A percentile compares a stretch with the other conserved stretches of the same genome.
phyloP scores from a whole-genome alignment of 1,140 invertebrate genomes.

The Papilio helenus region DNA sequence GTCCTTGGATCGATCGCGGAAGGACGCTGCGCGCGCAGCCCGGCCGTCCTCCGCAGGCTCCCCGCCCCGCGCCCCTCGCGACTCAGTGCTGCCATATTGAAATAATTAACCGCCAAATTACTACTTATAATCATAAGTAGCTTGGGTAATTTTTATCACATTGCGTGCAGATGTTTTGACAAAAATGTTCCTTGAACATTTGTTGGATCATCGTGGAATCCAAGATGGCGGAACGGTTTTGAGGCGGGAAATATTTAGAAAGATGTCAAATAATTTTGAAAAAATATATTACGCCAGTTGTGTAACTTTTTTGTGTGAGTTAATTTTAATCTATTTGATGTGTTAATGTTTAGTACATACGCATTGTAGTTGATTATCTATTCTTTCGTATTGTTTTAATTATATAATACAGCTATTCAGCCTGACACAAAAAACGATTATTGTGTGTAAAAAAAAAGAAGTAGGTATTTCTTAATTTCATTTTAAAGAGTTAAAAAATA shows the following conservation, averaged over 20 bases:
- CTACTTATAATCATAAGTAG: slow-evolving; percentile 11
- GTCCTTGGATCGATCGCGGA: slow-evolving; percentile 71
- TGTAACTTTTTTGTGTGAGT: neutral
- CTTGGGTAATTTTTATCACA: neutral
- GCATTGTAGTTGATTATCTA: neutral
- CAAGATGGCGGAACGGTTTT: slow-evolving; percentile 3
- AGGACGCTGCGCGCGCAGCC: slow-evolving; percentile 70
- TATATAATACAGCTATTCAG: neutral
- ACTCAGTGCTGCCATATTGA: slow-evolving; percentile 7
- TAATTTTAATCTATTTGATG: slow-evolving; percentile 5
- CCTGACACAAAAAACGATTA: neutral
- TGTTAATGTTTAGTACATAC: neutral
- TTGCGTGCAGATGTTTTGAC: slow-evolving; percentile 7
- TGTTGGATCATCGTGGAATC: neutral
- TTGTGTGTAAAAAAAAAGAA: neutral
- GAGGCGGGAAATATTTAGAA: slow-evolving; percentile 7
- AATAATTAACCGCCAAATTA: slow-evolving; percentile 17
- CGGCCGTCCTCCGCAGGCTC: neutral
- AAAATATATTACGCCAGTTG: neutral
- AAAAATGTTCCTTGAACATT: neutral
- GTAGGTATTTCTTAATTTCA: neutral
- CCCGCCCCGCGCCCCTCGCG: neutral
- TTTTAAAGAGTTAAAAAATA: slow-evolving; percentile 12
- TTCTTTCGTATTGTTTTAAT: slow-evolving; percentile 5
- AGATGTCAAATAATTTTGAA: neutral